Base-by-base conservation (phyloP, 1,140 invertebrate species). In the Lasioglossum baleicum region DNA sequence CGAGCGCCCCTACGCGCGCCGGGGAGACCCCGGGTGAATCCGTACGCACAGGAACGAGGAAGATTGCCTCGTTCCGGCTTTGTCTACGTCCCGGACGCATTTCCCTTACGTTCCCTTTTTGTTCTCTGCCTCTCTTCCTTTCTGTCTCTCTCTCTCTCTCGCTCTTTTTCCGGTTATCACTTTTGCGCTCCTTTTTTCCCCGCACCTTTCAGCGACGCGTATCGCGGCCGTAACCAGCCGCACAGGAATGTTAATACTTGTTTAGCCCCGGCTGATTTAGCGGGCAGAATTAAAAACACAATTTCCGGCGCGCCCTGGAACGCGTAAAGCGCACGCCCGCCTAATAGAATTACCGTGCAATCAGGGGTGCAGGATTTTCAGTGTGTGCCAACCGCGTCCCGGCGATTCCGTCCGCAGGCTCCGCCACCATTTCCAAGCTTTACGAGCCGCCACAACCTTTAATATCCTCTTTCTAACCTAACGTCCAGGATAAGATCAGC, bases 201-300 rank as follows among this genome's bases (percentile, higher is more conserved):
- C 7, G 10, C 69, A 10, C 56, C 42, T 71, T 60, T 56, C 69
- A 67, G 17, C 68, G 58, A 22, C 40, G n/a, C 40, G 70, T 56
- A 69, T 51, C 83, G 51, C 66, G 80, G 77, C 44, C 75, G 61
- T 74, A 65, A 53, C 68, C 35, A 48, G 69, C 63, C 69, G 63
- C 80, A 66, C 75, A 75, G 82, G 75, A 88, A 89, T 88, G 86
- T 88, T 89, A 88, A 89, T 88, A 88, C 87, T 89, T 87, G 87
- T 89, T 89, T 88, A 89, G 84, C 82, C 82, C 72, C 84, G 82
- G 78, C 83, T 88, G 88, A 89, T 89, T 89, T 87, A 89, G 82
- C 85, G 76, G 61, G 64, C 80, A 88, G 83, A 89, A 89, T 89
- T 88, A 89, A 89, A 89, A 89, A 88, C 88, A 89, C 88, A 88